Conservation (phyloP, 2,797 vertebrate species). For the Ceryle rudis region DNA sequence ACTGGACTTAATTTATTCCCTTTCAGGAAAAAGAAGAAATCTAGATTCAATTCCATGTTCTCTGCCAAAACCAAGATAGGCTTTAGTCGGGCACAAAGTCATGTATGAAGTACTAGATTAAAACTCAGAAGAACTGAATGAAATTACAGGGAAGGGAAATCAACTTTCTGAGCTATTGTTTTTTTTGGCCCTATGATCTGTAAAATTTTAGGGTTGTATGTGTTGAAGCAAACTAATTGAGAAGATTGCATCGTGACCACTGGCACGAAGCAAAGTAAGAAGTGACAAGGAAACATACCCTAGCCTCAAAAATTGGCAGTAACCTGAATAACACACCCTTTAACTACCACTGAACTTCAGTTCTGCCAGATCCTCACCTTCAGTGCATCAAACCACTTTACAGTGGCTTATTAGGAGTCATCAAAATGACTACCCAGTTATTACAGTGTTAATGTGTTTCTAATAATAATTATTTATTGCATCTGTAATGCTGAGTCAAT, state of each 20-base stretch:
- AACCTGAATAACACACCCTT: background rate
- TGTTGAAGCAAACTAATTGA: background rate
- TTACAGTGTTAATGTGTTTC: constrained; percentile 51
- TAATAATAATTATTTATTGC: constrained; percentile 56
- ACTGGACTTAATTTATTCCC: background rate
- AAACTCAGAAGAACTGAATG: background rate
- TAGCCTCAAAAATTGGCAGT: background rate
- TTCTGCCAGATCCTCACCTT: background rate
- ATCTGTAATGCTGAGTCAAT: constrained; percentile 56
- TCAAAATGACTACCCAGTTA: constrained; percentile 44
- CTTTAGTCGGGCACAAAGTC: background rate
- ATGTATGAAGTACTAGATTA: background rate
- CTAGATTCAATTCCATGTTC: background rate
- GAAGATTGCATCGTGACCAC: background rate
- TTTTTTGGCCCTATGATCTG: background rate
- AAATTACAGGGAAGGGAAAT: background rate
- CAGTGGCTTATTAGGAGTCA: background rate
- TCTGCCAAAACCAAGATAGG: background rate
- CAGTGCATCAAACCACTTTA: background rate
- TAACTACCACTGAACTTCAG: background rate
- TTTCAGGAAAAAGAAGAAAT: background rate
- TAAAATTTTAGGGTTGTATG: background rate
- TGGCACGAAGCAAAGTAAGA: background rate
- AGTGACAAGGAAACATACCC: background rate
- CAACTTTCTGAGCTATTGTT: background rate